A percentile compares a stretch with the other conserved stretches of the same genome.
phyloP scores from a whole-genome alignment of 2,113 vertebrate species.

The Gymnocephalus cernua region DNA sequence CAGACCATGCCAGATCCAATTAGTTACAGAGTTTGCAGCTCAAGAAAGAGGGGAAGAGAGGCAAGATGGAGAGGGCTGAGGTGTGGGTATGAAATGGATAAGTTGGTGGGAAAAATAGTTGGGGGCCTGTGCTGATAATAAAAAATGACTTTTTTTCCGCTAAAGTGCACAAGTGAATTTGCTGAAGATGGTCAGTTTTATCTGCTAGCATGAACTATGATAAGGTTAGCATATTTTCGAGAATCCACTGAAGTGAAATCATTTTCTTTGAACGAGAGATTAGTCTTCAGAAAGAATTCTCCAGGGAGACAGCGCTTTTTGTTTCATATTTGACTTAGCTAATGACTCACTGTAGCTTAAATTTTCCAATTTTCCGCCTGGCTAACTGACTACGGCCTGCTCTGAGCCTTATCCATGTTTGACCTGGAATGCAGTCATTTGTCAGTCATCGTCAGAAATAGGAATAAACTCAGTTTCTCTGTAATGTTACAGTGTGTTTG shows the following conservation, averaged over 20 bases:
- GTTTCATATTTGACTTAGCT: constrained; percentile 83
- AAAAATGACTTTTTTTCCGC: constrained; percentile 54
- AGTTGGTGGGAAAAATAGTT: constrained; percentile 63
- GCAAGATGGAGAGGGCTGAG: constrained; percentile 49
- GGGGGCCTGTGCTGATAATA: constrained; percentile 40
- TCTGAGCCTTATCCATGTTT: constrained; percentile 60
- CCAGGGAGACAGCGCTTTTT: constrained; percentile 74
- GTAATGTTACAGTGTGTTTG: not conserved
- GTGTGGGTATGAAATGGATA: constrained; percentile 64
- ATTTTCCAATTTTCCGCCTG: constrained; percentile 84
- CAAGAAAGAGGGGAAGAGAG: constrained; percentile 58
- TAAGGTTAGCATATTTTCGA: constrained; percentile 75
- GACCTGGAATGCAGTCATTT: constrained; percentile 71
- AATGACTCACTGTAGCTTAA: constrained; percentile 84
- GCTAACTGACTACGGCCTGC: constrained; percentile 62
- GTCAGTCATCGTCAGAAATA: constrained; percentile 64
- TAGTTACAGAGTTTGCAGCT: constrained; percentile 79
- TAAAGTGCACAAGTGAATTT: constrained; percentile 61
- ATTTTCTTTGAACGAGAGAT: constrained; percentile 78
- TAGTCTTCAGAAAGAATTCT: constrained; percentile 75
- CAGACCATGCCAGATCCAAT: constrained; percentile 81
- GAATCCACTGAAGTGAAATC: constrained; percentile 79
- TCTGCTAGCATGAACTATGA: constrained; percentile 58
- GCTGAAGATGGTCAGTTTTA: constrained; percentile 76
- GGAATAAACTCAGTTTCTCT: constrained; percentile 39